These are phyloP conservation scores for Lanistes nyassanus DNA, from an alignment of 1,140 invertebrate species.

Conservation along the genomic window DNA sequence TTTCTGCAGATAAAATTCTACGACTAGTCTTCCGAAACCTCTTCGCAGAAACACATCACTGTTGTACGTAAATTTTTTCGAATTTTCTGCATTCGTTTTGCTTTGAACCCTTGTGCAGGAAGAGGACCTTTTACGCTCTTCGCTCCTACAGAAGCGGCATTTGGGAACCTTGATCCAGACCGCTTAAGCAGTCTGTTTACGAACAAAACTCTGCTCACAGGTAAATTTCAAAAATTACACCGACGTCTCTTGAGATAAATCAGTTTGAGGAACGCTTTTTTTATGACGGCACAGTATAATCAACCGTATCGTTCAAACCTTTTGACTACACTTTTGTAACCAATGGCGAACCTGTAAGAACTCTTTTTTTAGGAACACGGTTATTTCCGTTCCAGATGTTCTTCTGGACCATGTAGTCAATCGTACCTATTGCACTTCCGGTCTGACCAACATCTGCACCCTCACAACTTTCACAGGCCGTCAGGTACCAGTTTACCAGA, in stretches of 20 bases:
- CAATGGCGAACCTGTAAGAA: no score
- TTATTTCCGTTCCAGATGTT: slow-evolving; percentile 33
- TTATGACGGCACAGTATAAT: no score
- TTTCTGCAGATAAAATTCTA: no score
- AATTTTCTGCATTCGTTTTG: background rate
- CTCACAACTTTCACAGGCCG: slow-evolving; percentile 34
- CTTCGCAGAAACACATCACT: background rate
- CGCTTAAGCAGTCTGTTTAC: slow-evolving; percentile 73
- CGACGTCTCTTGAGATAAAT: background rate
- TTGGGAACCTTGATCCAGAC: slow-evolving; percentile 74
- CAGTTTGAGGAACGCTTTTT: no score
- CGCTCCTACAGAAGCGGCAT: slow-evolving; percentile 85
- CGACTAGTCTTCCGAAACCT: background rate
- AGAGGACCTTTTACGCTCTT: slow-evolving; percentile 80
- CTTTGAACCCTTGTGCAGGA: slow-evolving; percentile 11
- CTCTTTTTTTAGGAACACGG: no score
- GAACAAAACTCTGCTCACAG: slow-evolving; percentile 72
- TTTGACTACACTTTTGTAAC: no score
- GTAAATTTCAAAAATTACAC: slow-evolving; percentile 23
- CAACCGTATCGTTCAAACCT: no score
- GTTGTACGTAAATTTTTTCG: background rate
- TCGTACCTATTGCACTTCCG: slow-evolving; percentile 37
- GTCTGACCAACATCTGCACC: slow-evolving; percentile 30
- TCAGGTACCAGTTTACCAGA: no score
- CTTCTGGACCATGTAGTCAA: slow-evolving; percentile 40